Percentiles rank a stretch among this genome's conserved stretches.
Evolutionary conservation across 1,140 invertebrate genomes (phyloP).

Genomic region (Brachionus calyciflorus): DNA sequence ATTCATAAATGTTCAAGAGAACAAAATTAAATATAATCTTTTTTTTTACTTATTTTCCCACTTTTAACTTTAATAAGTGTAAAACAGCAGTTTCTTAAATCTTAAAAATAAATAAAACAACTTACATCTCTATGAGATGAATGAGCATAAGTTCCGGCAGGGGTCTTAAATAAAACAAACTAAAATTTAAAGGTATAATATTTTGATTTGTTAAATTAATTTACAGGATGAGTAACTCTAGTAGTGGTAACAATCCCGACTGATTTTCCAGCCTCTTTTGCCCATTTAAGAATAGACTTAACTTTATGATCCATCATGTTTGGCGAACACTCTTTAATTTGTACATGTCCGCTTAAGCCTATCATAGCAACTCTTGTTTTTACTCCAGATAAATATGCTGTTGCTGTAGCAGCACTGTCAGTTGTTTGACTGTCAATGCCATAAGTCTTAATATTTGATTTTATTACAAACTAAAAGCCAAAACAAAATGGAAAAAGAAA

Average conservation of each 20-base stretch:
- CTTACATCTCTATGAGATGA: background rate
- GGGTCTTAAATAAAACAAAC: slow-evolving; percentile 64
- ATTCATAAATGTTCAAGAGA: too few species aligned
- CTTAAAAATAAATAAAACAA: too few species aligned
- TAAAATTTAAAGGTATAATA: background rate
- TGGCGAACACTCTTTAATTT: background rate
- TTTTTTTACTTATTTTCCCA: too few species aligned
- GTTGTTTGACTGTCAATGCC: slow-evolving; percentile 80
- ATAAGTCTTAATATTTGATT: slow-evolving; percentile 73
- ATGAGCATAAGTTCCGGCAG: slow-evolving; percentile 76
- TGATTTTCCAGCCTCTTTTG: slow-evolving; percentile 62
- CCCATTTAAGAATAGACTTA: slow-evolving; percentile 27
- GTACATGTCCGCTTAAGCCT: slow-evolving; percentile 68
- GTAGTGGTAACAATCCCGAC: slow-evolving; percentile 84
- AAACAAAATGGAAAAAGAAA: background rate
- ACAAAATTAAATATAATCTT: too few species aligned
- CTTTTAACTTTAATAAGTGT: too few species aligned
- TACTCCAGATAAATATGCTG: slow-evolving; percentile 77
- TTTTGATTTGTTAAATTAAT: too few species aligned
- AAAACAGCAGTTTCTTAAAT: too few species aligned
- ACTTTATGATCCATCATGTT: background rate
- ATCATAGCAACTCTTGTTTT: slow-evolving; percentile 77
- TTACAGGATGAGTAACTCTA: slow-evolving; percentile 74
- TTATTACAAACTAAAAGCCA: slow-evolving; percentile 68
- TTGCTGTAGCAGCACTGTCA: slow-evolving; percentile 82